These are phyloP conservation scores for Numenius phaeopus DNA, from an alignment of 2,797 vertebrate species.

Conservation along the genomic window DNA sequence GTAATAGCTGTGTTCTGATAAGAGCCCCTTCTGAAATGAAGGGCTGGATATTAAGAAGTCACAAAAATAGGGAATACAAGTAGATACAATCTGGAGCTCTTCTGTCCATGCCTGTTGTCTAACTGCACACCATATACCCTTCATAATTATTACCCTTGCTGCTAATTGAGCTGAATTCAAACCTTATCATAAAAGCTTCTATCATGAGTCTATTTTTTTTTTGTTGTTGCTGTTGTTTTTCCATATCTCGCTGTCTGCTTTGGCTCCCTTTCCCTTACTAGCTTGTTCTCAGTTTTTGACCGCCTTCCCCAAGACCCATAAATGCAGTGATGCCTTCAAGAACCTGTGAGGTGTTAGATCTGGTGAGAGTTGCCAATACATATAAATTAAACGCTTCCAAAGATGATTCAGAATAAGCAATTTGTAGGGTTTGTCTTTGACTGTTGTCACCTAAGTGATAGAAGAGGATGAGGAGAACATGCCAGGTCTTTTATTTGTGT, in stretches of 20 bases:
- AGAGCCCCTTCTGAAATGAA: not conserved
- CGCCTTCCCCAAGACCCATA: not conserved
- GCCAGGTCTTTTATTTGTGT: not conserved
- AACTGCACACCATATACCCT: not conserved
- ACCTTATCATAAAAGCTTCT: not conserved
- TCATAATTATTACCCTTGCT: not conserved
- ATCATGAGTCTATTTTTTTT: rapidly evolving
- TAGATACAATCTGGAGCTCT: not conserved
- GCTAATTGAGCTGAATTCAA: not conserved
- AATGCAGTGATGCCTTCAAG: not conserved
- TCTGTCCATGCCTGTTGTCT: slow-evolving; percentile 63
- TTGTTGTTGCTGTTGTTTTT: not conserved
- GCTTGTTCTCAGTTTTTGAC: not conserved
- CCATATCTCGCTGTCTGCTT: not conserved
- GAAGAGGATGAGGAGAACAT: not conserved
- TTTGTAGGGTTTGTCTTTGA: not conserved
- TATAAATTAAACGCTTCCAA: not conserved
- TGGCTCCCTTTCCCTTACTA: not conserved
- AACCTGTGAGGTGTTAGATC: not conserved
- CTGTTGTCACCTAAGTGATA: not conserved
- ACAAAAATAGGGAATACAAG: not conserved
- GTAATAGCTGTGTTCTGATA: not conserved
- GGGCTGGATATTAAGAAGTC: not conserved
- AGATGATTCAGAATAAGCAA: not conserved
- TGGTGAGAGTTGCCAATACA: not conserved